Evolutionary conservation across 2,888 invertebrate species (phyloP).

Genomic region (Clanis bilineata): DNA sequence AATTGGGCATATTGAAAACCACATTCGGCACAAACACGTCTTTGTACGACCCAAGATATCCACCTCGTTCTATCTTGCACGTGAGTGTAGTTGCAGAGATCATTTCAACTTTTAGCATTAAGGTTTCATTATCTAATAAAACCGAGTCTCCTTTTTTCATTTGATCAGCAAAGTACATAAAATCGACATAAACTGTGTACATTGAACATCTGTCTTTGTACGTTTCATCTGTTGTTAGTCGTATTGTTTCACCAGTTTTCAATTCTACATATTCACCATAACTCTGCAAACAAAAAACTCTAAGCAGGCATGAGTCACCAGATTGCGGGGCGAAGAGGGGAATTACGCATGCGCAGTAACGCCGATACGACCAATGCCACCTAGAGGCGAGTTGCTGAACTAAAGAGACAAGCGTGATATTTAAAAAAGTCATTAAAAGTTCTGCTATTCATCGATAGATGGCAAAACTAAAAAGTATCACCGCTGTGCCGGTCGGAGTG

Average conservation of each 20-base stretch:
- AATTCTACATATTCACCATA: slow-evolving; percentile 62
- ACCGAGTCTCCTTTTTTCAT: slow-evolving; percentile 74
- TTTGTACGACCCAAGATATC: slow-evolving; percentile 62
- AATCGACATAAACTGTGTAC: slow-evolving; percentile 81
- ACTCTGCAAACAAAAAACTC: slow-evolving; percentile 43
- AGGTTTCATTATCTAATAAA: slow-evolving; percentile 86
- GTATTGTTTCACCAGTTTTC: slow-evolving; percentile 66
- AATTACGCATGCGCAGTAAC: too few species aligned
- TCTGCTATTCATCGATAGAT: too few species aligned
- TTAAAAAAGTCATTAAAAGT: too few species aligned
- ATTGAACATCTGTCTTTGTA: slow-evolving; percentile 80
- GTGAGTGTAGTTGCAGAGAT: slow-evolving; percentile 67
- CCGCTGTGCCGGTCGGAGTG: too few species aligned
- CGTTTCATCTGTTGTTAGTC: slow-evolving; percentile 80
- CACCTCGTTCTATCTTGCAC: slow-evolving; percentile 67
- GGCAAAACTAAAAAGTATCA: too few species aligned
- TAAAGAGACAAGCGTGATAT: too few species aligned
- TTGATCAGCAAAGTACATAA: slow-evolving; percentile 73
- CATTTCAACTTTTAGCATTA: slow-evolving; percentile 86
- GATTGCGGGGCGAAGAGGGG: too few species aligned
- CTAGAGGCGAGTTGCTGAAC: too few species aligned
- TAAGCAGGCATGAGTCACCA: neutral
- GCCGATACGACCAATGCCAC: too few species aligned
- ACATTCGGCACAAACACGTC: slow-evolving; percentile 71
- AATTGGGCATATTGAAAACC: slow-evolving; percentile 63